Conservation (phyloP, 2,797 vertebrate species). For the Vireo griseus region DNA sequence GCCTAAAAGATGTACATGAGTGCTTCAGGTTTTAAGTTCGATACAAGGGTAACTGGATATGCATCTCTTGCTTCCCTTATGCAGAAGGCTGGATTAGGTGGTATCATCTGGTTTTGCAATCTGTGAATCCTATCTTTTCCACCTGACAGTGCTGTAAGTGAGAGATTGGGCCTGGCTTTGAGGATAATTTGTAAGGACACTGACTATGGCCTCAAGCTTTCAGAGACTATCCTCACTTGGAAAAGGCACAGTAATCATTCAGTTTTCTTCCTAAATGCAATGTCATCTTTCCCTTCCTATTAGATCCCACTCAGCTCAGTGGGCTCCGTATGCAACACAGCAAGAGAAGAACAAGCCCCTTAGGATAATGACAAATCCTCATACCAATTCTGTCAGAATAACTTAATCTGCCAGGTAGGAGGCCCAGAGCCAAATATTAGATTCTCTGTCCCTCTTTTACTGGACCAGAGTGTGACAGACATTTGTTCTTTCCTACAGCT, state of each 20-base stretch:
- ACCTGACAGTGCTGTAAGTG: not conserved
- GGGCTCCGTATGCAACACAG: not conserved
- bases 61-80: not conserved
- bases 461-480: not conserved
- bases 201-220: not conserved
- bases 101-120: not conserved
- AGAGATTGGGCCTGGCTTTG: not conserved
- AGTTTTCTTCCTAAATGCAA: constrained; percentile 1
- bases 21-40: not conserved
- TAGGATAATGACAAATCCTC: not conserved
- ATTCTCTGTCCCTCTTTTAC: not conserved
- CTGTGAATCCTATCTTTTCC: not conserved
- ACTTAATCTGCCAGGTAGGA: not conserved
- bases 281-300: constrained; percentile 34
- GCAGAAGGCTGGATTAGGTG: not conserved
- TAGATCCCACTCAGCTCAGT: constrained; percentile 6
- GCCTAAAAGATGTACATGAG: not conserved
- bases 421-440: not conserved
- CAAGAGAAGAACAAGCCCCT: not conserved
- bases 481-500: not conserved
- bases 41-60: not conserved
- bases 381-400: not conserved
- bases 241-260: not conserved
- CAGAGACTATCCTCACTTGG: not conserved
- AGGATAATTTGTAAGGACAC: not conserved